These are phyloP conservation scores for Apostichopus leukothele DNA, from an alignment of 53 echinoderm and acorn worm species.

Conservation along the genomic window DNA sequence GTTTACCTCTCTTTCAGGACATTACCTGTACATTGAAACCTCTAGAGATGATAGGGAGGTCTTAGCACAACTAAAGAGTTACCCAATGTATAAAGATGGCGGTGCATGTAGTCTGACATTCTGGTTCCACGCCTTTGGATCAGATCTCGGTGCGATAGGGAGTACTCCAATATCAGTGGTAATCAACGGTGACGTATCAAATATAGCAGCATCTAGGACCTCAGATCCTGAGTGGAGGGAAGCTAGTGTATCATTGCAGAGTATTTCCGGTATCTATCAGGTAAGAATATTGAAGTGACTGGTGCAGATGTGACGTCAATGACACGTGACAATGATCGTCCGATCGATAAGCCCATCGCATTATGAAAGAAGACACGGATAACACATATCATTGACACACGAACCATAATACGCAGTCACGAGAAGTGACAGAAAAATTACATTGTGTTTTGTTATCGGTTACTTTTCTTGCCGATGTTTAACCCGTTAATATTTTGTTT, in stretches of 20 bases:
- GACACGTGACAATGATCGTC: too few species aligned
- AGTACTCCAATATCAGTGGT: slow-evolving; percentile 42
- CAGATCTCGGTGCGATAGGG: slow-evolving; percentile 39
- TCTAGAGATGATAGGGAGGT: slow-evolving; percentile 58
- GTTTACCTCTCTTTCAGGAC: slow-evolving; percentile 52
- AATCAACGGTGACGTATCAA: neutral
- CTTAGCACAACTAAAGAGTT: slow-evolving; percentile 55
- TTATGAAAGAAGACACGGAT: too few species aligned
- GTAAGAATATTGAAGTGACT: slow-evolving; percentile 32
- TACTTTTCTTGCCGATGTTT: neutral
- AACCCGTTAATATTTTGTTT: neutral
- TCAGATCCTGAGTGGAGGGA: slow-evolving; percentile 22
- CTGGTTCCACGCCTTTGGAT: slow-evolving; percentile 73
- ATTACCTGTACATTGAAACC: slow-evolving; percentile 83
- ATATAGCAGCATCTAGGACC: neutral
- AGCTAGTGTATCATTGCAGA: neutral
- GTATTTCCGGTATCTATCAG: slow-evolving; percentile 33
- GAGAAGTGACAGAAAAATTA: neutral
- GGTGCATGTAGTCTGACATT: slow-evolving; percentile 60
- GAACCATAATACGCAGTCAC: too few species aligned
- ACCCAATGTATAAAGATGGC: slow-evolving; percentile 56
- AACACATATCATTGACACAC: too few species aligned
- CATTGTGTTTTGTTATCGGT: too few species aligned
- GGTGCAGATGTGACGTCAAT: neutral
- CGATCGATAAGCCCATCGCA: too few species aligned